Conservation (phyloP, 2,888 invertebrate species). For the Aelia acuminata region DNA sequence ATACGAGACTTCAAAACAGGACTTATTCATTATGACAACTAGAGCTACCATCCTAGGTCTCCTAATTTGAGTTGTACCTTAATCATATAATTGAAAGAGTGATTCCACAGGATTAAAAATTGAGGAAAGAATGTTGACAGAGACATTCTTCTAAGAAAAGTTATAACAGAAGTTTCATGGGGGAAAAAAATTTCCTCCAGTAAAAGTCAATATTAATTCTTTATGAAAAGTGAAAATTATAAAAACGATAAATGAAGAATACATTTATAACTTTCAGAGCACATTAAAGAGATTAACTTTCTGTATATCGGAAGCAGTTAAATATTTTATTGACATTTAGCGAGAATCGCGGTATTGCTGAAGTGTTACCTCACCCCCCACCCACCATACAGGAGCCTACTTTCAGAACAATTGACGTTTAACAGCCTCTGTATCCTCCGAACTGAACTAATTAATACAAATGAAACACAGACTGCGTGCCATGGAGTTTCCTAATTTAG, state of each 20-base stretch:
- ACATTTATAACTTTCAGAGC: not conserved
- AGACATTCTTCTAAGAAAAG: not conserved
- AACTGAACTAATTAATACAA: constrained; percentile 18
- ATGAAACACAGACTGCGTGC: not conserved
- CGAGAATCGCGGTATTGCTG: too few relatives aligned
- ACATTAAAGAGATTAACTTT: not conserved
- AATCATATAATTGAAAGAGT: too few relatives aligned
- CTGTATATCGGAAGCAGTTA: not conserved
- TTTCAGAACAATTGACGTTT: not conserved
- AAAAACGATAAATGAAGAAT: not conserved
- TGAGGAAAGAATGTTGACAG: not conserved
- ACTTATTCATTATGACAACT: too few relatives aligned
- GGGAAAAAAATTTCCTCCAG: not conserved
- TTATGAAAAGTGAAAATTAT: not conserved
- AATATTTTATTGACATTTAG: not conserved
- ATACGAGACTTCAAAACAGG: too few relatives aligned
- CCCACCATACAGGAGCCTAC: not conserved
- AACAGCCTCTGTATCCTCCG: not conserved
- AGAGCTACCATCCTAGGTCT: too few relatives aligned
- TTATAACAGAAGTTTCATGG: not conserved
- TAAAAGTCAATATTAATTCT: not conserved
- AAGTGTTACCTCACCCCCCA: too few relatives aligned
- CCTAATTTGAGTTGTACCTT: too few relatives aligned
- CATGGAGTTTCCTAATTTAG: constrained; percentile 23
- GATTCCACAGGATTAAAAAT: too few relatives aligned